These are phyloP conservation scores for Ladona fulva DNA, from an alignment of 1,140 invertebrate genomes.

Conservation along the genomic window DNA sequence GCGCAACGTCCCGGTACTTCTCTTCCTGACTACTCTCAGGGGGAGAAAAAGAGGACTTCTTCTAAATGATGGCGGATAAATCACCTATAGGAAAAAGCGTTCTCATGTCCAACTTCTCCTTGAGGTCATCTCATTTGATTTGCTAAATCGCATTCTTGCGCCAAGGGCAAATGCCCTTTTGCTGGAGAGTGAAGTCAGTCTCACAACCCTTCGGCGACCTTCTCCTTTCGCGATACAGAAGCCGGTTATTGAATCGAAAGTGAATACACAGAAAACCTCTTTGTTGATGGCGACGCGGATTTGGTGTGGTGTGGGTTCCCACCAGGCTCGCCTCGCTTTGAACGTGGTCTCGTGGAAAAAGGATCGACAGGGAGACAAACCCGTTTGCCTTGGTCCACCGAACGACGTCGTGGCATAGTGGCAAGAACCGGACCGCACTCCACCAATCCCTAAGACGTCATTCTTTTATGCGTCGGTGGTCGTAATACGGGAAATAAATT, in stretches of 20 bases:
- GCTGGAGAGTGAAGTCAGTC: neutral
- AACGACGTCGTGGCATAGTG: neutral
- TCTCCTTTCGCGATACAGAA: neutral
- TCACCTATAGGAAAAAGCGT: neutral
- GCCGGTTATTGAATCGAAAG: neutral
- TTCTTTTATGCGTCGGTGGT: neutral
- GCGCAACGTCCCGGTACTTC: too few relatives aligned
- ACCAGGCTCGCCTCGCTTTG: too few relatives aligned
- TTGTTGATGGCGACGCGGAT: neutral
- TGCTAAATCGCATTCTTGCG: neutral
- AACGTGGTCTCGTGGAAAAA: too few relatives aligned
- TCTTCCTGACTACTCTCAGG: too few relatives aligned
- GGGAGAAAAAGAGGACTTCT: too few relatives aligned
- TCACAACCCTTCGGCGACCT: neutral
- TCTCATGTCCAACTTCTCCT: neutral
- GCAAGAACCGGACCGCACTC: neutral
- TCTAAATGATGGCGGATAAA: neutral
- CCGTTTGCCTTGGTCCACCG: neutral
- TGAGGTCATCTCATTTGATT: neutral
- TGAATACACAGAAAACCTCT: constrained; percentile 9
- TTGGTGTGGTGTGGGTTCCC: too few relatives aligned
- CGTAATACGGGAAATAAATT: too few relatives aligned
- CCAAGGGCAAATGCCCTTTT: neutral
- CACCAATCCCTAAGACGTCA: neutral
- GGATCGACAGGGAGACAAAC: neutral